phyloP scores from a whole-genome alignment of 2,113 vertebrate genomes.

The Paedocypris sp. region DNA sequence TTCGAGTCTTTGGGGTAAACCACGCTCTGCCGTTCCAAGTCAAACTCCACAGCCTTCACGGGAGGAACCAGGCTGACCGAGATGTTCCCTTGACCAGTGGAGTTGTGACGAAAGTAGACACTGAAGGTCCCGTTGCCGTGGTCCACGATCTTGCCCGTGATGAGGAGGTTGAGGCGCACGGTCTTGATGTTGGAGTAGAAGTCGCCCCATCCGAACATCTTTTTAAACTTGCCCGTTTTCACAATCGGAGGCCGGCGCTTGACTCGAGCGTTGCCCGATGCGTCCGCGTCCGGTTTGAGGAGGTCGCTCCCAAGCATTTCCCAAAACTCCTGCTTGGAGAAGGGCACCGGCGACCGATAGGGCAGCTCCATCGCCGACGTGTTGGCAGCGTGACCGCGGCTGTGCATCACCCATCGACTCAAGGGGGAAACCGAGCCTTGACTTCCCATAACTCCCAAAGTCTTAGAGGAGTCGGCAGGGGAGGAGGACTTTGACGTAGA shows the following conservation, averaged over 20 bases:
- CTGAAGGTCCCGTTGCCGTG: conserved; percentile 94
- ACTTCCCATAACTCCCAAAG: conserved; percentile 54
- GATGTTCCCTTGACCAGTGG: conserved; percentile 92
- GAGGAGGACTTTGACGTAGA: conserved; percentile 45
- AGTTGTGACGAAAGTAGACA: conserved; percentile 95
- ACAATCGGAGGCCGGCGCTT: conserved; percentile 65
- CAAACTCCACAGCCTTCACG: conserved; percentile 84
- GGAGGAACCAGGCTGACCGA: conserved; percentile 94
- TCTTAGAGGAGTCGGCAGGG: conserved; percentile 52
- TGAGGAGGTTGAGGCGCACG: conserved; percentile 87
- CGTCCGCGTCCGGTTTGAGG: conserved; percentile 46
- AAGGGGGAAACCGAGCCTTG: conserved; percentile 59
- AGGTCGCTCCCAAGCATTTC: conserved; percentile 66
- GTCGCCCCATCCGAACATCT: conserved; percentile 97
- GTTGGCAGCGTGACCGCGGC: conserved; percentile 61
- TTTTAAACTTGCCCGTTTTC: conserved; percentile 76
- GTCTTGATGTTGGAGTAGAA: conserved; percentile 99
- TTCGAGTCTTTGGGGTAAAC: conserved; percentile 97
- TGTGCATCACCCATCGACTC: conserved; percentile 68
- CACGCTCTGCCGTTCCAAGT: conserved; percentile 90
- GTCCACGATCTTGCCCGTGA: conserved; percentile 95
- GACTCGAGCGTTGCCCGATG: conserved; percentile 55
- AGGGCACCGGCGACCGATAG: conserved; percentile 63
- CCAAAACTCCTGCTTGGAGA: conserved; percentile 74
- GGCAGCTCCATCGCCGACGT: conserved; percentile 66